These are phyloP conservation scores for Nephrotoma flavescens DNA, from an alignment of 2,888 invertebrate species.

Conservation along the genomic window DNA sequence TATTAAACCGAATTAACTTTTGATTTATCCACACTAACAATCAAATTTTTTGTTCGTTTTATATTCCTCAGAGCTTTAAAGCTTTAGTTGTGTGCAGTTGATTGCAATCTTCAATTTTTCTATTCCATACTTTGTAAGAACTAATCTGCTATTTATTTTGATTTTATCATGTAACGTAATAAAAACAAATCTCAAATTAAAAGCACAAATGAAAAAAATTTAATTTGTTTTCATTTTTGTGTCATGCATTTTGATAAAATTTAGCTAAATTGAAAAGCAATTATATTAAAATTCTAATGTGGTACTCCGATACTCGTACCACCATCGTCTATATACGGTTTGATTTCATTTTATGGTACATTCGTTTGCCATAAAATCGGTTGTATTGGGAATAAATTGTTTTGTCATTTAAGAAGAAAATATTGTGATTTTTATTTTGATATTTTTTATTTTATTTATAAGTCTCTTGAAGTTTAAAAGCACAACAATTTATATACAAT, in stretches of 20 bases:
- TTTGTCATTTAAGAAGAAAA: background rate
- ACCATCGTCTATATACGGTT: background rate
- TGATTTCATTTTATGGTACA: background rate
- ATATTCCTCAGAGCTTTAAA: too few species aligned
- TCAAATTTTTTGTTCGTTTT: too few species aligned
- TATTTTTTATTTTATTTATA: background rate
- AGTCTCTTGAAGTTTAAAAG: background rate
- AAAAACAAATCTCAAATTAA: background rate
- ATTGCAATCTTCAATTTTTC: too few species aligned
- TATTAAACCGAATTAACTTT: too few species aligned
- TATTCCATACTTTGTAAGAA: too few species aligned
- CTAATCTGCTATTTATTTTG: too few species aligned
- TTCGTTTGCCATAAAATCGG: background rate
- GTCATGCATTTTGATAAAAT: background rate
- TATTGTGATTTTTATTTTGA: background rate
- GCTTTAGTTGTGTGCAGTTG: too few species aligned
- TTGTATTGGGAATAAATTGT: background rate
- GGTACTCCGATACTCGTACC: background rate
- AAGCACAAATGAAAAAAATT: background rate
- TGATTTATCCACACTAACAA: too few species aligned
- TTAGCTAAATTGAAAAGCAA: background rate
- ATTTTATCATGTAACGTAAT: background rate
- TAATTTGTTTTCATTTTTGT: background rate
- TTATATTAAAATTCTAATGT: background rate
- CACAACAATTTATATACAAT: background rate